phyloP scores from a whole-genome alignment of 2,888 invertebrate genomes.

The Diaphora mendica region DNA sequence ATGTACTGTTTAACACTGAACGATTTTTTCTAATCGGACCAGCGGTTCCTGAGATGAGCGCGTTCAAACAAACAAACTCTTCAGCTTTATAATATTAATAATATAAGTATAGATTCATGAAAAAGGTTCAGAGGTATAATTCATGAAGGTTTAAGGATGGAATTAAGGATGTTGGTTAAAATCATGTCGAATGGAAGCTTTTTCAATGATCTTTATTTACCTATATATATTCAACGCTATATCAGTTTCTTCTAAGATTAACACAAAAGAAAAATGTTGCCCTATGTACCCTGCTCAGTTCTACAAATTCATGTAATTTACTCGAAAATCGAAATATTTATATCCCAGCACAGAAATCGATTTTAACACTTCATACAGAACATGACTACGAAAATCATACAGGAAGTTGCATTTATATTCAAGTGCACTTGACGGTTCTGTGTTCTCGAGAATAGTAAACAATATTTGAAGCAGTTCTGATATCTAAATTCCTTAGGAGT shows the following conservation, averaged over 20 bases:
- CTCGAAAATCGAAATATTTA: neutral
- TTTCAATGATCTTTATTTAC: no score
- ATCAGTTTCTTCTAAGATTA: no score
- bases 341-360: neutral
- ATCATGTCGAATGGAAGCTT: no score
- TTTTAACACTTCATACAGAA: conserved; percentile 25
- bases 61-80: no score
- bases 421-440: conserved; percentile 24
- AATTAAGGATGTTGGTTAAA: no score
- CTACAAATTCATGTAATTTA: neutral
- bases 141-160: no score
- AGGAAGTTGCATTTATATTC: conserved; percentile 42
- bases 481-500: neutral
- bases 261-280: neutral
- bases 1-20: no score
- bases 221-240: no score
- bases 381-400: conserved; percentile 25
- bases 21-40: no score
- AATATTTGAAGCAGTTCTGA: neutral
- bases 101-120: neutral
- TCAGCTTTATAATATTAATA: no score
- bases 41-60: no score
- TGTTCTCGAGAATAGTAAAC: neutral
- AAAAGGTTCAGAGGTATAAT: neutral
- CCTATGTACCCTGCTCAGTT: neutral